phyloP scores from a whole-genome alignment of 2,797 vertebrate genomes.

The Mionectes olivaceus region DNA sequence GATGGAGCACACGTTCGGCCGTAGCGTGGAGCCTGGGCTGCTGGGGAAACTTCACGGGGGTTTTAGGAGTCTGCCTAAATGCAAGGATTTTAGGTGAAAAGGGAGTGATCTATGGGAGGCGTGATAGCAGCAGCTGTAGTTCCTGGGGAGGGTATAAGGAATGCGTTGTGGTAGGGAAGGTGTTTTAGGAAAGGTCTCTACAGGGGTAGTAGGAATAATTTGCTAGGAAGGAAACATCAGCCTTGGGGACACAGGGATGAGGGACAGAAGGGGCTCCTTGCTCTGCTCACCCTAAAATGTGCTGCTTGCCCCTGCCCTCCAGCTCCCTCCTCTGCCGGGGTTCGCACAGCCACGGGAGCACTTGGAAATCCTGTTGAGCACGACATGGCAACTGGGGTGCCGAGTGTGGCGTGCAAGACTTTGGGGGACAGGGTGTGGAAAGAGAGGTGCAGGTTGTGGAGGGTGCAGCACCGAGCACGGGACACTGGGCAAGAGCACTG shows the following conservation, averaged over 20 bases:
- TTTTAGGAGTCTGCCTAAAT: background rate
- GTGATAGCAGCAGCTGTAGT: accelerated
- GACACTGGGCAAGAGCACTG: background rate
- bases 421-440: background rate
- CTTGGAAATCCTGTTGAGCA: background rate
- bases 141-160: background rate
- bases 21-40: background rate
- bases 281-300: background rate
- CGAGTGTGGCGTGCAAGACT: background rate
- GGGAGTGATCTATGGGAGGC: background rate
- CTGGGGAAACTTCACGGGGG: background rate
- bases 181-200: background rate
- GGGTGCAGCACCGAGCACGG: background rate
- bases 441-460: background rate
- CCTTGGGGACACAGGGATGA: accelerated
- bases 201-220: background rate
- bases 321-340: background rate
- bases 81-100: background rate
- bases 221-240: background rate
- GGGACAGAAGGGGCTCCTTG: background rate
- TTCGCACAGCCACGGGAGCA: accelerated
- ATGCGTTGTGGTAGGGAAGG: background rate
- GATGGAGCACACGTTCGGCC: background rate
- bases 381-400: background rate
- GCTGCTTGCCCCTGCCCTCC: background rate